Conservation (phyloP, 2,888 invertebrate species). For the Leuctra nigra region DNA sequence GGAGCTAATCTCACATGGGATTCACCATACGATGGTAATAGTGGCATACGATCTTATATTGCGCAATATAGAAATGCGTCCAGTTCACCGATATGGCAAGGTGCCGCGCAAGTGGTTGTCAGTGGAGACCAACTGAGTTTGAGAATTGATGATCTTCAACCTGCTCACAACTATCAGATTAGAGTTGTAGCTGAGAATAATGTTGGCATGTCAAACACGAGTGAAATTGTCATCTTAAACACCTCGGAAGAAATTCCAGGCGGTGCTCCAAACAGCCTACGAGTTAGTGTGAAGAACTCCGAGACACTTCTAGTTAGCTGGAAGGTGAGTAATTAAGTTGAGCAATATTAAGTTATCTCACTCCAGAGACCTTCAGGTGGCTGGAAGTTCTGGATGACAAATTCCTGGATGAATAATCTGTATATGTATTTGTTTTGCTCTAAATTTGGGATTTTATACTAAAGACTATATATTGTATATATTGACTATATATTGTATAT, state of each 20-base stretch:
- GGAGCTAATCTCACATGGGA: constrained; percentile 37
- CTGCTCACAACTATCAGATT: constrained; percentile 38
- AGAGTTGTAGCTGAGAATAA: constrained; percentile 39
- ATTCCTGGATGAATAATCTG: too few relatives aligned
- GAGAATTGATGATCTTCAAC: constrained; percentile 34
- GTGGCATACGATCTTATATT: constrained; percentile 34
- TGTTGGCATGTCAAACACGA: constrained; percentile 38
- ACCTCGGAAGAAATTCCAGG: constrained; percentile 39
- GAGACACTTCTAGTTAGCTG: constrained; percentile 40
- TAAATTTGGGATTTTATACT: too few relatives aligned
- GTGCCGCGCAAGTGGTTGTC: constrained; percentile 17
- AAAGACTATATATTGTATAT: too few relatives aligned
- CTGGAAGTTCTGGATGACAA: too few relatives aligned
- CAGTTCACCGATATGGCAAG: constrained; percentile 2
- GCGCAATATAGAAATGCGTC: constrained; percentile 37
- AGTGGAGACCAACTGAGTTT: constrained; percentile 16
- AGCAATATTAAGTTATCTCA: too few relatives aligned
- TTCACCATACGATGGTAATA: constrained; percentile 38
- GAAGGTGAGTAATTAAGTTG: constrained; percentile 41
- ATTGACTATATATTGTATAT: too few relatives aligned
- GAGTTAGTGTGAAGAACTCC: constrained; percentile 39
- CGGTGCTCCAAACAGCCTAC: constrained; percentile 40
- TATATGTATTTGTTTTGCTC: too few relatives aligned
- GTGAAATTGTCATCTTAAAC: constrained; percentile 36
- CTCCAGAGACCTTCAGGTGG: too few relatives aligned